Evolutionary conservation across 2,888 invertebrate genomes (phyloP).

Genomic region (Drosophila subquinaria): DNA sequence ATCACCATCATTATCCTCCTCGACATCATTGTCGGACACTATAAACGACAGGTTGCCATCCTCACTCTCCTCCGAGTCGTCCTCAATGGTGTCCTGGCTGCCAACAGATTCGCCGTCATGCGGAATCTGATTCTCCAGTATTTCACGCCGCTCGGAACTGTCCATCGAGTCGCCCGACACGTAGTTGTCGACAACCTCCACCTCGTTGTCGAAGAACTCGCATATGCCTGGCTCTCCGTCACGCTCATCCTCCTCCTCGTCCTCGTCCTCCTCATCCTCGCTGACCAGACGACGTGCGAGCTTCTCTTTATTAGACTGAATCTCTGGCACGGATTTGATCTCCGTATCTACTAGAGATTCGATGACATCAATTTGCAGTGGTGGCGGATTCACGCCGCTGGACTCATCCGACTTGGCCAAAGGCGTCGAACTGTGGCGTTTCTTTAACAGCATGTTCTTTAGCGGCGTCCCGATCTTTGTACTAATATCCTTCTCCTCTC

Average conservation of each 20-base stretch:
- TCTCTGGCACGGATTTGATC: background rate
- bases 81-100: constrained; percentile 86
- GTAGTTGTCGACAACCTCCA: constrained; percentile 74
- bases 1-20: constrained; percentile 31
- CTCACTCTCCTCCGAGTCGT: constrained; percentile 84
- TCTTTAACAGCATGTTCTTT: constrained; percentile 25
- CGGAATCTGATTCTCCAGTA: constrained; percentile 86
- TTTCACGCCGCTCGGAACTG: constrained; percentile 86
- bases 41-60: constrained; percentile 86
- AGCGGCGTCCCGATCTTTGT: constrained; percentile 26
- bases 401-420: constrained; percentile 31
- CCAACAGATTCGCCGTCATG: constrained; percentile 87
- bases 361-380: constrained; percentile 56
- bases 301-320: background rate
- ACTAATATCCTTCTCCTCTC: background rate
- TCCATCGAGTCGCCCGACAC: constrained; percentile 85
- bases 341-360: constrained; percentile 34
- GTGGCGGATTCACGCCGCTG: constrained; percentile 22
- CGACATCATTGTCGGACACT: constrained; percentile 83
- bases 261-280: constrained; percentile 35
- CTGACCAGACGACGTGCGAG: constrained; percentile 14
- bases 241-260: constrained; percentile 23
- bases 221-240: constrained; percentile 40
- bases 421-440: constrained; percentile 65
- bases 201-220: constrained; percentile 79